Conservation (phyloP, 2,888 invertebrate species). For the Smittia sp. region DNA sequence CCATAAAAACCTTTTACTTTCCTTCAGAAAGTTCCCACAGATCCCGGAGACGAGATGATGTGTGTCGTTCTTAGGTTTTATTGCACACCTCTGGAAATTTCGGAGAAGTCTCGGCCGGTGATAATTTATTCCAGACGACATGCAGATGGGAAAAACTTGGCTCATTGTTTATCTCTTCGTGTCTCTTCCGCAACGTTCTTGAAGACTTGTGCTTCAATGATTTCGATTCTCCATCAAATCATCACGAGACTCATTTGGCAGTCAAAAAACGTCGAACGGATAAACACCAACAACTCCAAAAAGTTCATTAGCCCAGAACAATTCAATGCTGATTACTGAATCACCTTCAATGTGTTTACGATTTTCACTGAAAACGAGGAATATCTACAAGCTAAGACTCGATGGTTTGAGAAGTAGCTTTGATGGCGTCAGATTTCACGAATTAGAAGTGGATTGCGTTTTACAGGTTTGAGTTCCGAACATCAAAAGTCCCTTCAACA, state of each 20-base stretch:
- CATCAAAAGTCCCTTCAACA: no score
- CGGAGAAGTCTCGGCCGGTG: slow-evolving; percentile 1
- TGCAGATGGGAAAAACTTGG: slow-evolving; percentile 36
- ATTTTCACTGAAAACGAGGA: no score
- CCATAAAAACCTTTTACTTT: background rate
- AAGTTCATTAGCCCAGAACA: slow-evolving; percentile 15
- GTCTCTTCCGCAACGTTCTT: background rate
- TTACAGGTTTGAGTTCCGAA: no score
- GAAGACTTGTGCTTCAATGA: background rate
- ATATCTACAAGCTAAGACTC: no score
- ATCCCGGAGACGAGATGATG: slow-evolving; percentile 1
- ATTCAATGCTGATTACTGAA: background rate
- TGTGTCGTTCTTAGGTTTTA: background rate
- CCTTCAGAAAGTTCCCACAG: slow-evolving; percentile 13
- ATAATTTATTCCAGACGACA: slow-evolving; percentile 38
- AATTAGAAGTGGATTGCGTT: no score
- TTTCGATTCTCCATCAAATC: background rate
- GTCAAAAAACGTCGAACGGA: background rate
- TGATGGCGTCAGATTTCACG: no score
- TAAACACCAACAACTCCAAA: background rate
- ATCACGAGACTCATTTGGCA: slow-evolving; percentile 6
- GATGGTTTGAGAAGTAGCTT: no score
- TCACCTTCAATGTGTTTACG: no score
- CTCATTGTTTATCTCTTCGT: slow-evolving; percentile 12
- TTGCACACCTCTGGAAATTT: slow-evolving; percentile 14